phyloP scores from a whole-genome alignment of 2,888 invertebrate genomes.

The Cacoxenus indagator region DNA sequence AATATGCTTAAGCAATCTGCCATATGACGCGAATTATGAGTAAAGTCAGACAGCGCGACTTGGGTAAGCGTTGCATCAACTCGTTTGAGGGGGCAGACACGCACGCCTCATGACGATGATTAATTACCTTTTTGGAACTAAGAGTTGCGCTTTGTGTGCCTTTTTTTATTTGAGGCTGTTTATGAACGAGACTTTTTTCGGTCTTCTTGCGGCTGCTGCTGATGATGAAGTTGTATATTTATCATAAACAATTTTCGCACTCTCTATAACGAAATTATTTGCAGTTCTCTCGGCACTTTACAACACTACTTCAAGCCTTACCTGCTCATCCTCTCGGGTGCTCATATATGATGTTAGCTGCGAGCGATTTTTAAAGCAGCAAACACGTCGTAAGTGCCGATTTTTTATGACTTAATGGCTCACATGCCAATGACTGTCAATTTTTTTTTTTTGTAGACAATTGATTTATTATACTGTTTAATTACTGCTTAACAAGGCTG shows the following conservation, averaged over 20 bases:
- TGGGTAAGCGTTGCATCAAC: slow-evolving; percentile 9
- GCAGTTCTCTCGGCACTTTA: neutral
- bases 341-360: neutral
- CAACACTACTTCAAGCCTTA: neutral
- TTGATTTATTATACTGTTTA: neutral
- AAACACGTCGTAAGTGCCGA: too few relatives aligned
- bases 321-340: neutral
- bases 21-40: slow-evolving; percentile 45
- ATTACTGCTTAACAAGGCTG: neutral
- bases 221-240: slow-evolving; percentile 57
- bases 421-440: neutral
- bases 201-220: slow-evolving; percentile 32
- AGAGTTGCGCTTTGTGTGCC: neutral
- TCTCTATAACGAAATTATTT: slow-evolving; percentile 20
- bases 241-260: slow-evolving; percentile 52
- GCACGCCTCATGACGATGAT: slow-evolving; percentile 69
- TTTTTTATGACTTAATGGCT: neutral
- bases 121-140: slow-evolving; percentile 62
- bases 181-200: slow-evolving; percentile 28
- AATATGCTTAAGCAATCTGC: slow-evolving; percentile 56
- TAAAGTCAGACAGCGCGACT: neutral
- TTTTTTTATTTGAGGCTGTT: slow-evolving; percentile 26
- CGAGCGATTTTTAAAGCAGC: neutral
- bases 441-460: neutral
- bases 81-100: slow-evolving; percentile 57